These are phyloP conservation scores for Gallirallus australis DNA, from an alignment of 2,797 vertebrate species.

Conservation along the genomic window DNA sequence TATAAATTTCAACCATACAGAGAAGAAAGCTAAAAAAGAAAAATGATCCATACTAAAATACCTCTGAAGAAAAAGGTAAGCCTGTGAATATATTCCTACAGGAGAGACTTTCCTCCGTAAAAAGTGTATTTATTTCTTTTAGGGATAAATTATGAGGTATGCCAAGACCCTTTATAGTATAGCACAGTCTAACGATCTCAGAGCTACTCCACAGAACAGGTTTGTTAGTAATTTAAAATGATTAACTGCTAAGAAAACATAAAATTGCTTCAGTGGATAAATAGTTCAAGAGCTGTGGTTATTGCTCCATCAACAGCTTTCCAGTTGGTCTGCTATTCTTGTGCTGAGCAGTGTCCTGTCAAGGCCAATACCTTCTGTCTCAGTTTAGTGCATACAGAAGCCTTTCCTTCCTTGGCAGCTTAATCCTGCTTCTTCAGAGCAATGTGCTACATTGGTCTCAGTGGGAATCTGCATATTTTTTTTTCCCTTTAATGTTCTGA, in stretches of 20 bases:
- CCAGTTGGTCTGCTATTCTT: not conserved
- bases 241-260: constrained; percentile 30
- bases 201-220: not conserved
- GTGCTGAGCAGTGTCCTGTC: not conserved
- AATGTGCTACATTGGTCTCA: fast-evolving
- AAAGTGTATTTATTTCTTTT: not conserved
- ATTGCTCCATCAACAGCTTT: not conserved
- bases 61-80: not conserved
- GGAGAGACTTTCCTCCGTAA: not conserved
- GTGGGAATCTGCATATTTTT: not conserved
- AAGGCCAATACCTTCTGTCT: not conserved
- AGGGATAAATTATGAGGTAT: not conserved
- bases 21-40: not conserved
- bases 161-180: not conserved
- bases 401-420: not conserved
- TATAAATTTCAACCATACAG: not conserved
- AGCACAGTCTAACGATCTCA: not conserved
- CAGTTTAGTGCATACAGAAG: not conserved
- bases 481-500: not conserved
- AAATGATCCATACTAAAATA: not conserved
- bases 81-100: not conserved
- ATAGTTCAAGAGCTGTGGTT: not conserved
- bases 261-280: constrained; percentile 19
- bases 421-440: not conserved
- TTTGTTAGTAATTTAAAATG: constrained; percentile 29